Base-by-base conservation (phyloP, 2,113 vertebrate genomes). In the Gnathonemus echidnorhynchus region DNA sequence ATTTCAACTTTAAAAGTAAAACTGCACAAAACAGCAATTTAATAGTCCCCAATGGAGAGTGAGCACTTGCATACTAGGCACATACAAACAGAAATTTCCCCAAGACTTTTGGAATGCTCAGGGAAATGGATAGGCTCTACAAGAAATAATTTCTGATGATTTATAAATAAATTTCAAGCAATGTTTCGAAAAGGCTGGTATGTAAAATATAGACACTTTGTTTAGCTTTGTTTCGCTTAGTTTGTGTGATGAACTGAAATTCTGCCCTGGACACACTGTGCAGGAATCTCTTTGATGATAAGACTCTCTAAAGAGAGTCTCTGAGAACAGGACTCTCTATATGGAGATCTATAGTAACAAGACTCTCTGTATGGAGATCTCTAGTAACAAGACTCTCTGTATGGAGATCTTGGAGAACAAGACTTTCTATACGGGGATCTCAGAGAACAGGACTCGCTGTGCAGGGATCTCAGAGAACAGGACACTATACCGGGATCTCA, bases 11-110 rank as follows among this genome's bases (percentile, higher is more conserved):
- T 90, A 42, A 52, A 94, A 91, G 92, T 45, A 88, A 94, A 95
- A 95, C 88, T 94, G 95, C 95, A 94, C n/a, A 27, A 95, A 94
- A 88, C 94, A 95, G 94, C 95, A 94, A 90, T 94, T 95, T 94
- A 90, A 91, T 62, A 93, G 90, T 95, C 94, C 94, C 93, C 92
- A 89, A 93, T 94, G 95, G 91, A 90, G 85, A 89, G 91, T 66
- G 91, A 93, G 92, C 90, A 90, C 92, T 92, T 93, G 93, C 93
- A 94, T 92, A 93, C 84, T 50, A 94, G 90, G 91, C 93, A 93
- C 92, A 94, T 86, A 88, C 91, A 93, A 92, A 91, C 92, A 93
- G 52, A 93, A 92, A 92, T 92, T 89, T 90, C 83, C 80, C 56
- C 24, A 8, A 90, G 92, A 94, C 91, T 48, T 90, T 86, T 90